These are phyloP conservation scores for Baccha elongata DNA, from an alignment of 2,888 invertebrate species.

Conservation along the genomic window DNA sequence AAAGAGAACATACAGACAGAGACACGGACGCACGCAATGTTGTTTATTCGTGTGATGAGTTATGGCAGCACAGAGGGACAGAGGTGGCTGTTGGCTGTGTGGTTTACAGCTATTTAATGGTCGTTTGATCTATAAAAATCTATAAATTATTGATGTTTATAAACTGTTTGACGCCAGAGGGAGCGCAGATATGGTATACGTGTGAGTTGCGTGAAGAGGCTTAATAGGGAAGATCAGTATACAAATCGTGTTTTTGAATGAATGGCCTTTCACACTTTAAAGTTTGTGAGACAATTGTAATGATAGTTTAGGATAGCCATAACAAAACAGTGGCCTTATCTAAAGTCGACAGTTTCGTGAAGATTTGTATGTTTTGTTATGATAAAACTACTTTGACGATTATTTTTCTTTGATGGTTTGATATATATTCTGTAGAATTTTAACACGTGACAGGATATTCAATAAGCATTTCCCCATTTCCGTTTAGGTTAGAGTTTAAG, in stretches of 20 bases:
- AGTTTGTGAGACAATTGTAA: neutral
- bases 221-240: constrained; percentile 5
- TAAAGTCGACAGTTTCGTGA: neutral
- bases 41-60: constrained; percentile 62
- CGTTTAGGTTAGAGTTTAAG: no score
- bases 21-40: constrained; percentile 2
- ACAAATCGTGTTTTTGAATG: neutral
- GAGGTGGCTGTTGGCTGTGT: constrained; percentile 52
- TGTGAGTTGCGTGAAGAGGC: neutral
- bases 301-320: neutral
- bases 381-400: no score
- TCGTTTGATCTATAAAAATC: constrained; percentile 63
- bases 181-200: neutral
- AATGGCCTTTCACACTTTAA: neutral
- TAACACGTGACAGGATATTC: no score
- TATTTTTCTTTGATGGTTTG: no score
- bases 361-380: no score
- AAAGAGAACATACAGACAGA: constrained; percentile 18
- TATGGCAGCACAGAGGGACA: constrained; percentile 41
- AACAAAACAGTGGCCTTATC: neutral
- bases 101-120: constrained; percentile 62
- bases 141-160: constrained; percentile 54
- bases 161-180: constrained; percentile 47
- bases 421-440: no score
- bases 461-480: no score